A percentile compares a stretch with the other conserved stretches of the same genome.
phyloP scores from a whole-genome alignment of 2,888 invertebrate species.

The Deladenus siricidicola region DNA sequence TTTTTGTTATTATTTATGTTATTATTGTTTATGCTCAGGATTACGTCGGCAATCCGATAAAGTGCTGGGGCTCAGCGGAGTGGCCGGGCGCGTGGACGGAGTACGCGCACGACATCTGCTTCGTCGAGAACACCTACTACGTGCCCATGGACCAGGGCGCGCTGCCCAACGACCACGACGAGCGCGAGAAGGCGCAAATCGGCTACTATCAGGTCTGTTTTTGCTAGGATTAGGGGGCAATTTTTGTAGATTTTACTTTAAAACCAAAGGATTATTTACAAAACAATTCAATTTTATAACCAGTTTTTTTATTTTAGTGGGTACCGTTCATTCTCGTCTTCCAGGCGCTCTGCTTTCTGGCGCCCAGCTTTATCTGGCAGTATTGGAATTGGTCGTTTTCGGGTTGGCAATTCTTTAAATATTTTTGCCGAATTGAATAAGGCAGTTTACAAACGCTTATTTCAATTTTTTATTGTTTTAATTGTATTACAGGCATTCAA shows the following conservation, averaged over 20 bases:
- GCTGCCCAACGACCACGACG: constrained; percentile 14
- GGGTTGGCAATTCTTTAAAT: background rate
- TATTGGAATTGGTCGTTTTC: constrained; percentile 21
- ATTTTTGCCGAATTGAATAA: too few species aligned
- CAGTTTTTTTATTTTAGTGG: constrained; percentile 26
- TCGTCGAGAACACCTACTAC: constrained; percentile 57
- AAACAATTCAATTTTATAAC: background rate
- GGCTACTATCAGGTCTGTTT: constrained; percentile 44
- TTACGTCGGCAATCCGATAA: constrained; percentile 22
- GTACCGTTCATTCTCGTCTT: constrained; percentile 36
- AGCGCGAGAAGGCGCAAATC: constrained; percentile 28
- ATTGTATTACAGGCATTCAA: constrained; percentile 12
- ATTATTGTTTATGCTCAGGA: constrained; percentile 8
- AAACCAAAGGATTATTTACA: background rate
- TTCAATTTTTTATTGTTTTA: background rate
- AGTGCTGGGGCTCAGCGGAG: constrained; percentile 25
- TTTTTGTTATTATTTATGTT: background rate
- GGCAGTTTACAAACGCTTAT: background rate
- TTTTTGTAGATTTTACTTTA: too few species aligned
- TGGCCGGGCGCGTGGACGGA: constrained; percentile 24
- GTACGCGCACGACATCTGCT: constrained; percentile 29
- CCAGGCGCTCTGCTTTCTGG: constrained; percentile 29
- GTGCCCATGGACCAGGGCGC: constrained; percentile 27
- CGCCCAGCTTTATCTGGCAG: constrained; percentile 33
- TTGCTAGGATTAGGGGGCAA: background rate